phyloP scores from a whole-genome alignment of 2,113 vertebrate species.

The Pundamilia nyererei region DNA sequence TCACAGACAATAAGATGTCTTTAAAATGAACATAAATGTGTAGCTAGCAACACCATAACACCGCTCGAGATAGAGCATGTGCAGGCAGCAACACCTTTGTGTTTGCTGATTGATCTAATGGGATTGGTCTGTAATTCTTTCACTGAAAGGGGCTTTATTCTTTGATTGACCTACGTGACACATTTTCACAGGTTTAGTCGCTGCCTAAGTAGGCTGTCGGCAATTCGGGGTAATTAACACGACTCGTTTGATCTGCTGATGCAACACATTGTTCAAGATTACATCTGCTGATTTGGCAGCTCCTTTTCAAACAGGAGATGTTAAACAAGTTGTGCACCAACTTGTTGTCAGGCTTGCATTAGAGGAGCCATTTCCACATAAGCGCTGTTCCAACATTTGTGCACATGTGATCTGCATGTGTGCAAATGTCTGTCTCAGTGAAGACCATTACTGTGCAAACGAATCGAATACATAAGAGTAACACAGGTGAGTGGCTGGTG shows the following conservation, averaged over 20 bases:
- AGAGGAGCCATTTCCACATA: neutral
- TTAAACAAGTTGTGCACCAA: neutral
- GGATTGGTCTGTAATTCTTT: neutral
- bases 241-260: neutral
- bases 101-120: neutral
- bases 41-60: neutral
- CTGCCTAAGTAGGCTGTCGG: neutral
- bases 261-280: neutral
- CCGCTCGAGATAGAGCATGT: neutral
- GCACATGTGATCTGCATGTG: neutral
- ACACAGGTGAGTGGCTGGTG: neutral
- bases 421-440: neutral
- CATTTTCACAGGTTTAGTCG: neutral
- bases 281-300: neutral
- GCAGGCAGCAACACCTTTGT: neutral
- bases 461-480: rapidly evolving
- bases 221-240: neutral
- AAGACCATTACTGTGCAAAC: rapidly evolving
- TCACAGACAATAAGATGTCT: rapidly evolving
- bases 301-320: neutral
- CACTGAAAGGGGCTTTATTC: neutral
- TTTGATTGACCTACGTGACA: neutral
- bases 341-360: neutral
- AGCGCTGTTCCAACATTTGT: neutral
- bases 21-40: neutral